A percentile compares a stretch with the other conserved stretches of the same genome.
phyloP scores from a whole-genome alignment of 2,797 vertebrate species.

The Eidolon dupreanum region DNA sequence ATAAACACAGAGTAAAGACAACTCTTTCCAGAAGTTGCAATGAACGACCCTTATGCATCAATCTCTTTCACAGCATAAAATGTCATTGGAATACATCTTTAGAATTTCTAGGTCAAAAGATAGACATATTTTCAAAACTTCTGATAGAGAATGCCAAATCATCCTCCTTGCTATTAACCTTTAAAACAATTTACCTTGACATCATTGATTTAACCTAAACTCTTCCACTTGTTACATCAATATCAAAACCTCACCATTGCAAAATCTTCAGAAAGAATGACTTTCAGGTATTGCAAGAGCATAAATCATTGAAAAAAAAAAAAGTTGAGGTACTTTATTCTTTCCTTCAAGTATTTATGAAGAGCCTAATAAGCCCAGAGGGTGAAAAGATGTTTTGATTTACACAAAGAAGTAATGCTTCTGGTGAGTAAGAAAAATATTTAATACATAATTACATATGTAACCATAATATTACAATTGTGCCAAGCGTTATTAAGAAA shows the following conservation, averaged over 20 bases:
- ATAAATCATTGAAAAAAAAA: background rate
- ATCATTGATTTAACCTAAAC: background rate
- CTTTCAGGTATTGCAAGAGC: background rate
- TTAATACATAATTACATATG: background rate
- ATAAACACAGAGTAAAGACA: background rate
- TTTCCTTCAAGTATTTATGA: background rate
- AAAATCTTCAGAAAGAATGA: background rate
- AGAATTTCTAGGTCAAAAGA: slow-evolving; percentile 26
- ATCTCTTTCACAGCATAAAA: slow-evolving; percentile 28
- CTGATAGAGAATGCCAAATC: background rate
- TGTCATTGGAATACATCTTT: background rate
- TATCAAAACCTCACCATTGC: background rate
- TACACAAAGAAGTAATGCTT: background rate
- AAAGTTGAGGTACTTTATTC: background rate
- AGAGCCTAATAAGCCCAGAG: background rate
- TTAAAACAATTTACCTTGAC: background rate
- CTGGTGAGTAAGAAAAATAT: background rate
- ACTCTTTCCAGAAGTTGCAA: slow-evolving; percentile 4
- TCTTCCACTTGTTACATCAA: background rate
- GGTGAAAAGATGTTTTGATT: background rate
- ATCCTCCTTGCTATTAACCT: background rate
- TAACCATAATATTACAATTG: background rate
- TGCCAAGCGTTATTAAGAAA: background rate
- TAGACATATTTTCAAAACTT: background rate
- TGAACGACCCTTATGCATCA: background rate